A percentile compares a stretch with the other conserved stretches of the same genome.
These are phyloP conservation scores for Notocelia uddmanniana DNA, from an alignment of 2,888 invertebrate species.

Conservation along the genomic window DNA sequence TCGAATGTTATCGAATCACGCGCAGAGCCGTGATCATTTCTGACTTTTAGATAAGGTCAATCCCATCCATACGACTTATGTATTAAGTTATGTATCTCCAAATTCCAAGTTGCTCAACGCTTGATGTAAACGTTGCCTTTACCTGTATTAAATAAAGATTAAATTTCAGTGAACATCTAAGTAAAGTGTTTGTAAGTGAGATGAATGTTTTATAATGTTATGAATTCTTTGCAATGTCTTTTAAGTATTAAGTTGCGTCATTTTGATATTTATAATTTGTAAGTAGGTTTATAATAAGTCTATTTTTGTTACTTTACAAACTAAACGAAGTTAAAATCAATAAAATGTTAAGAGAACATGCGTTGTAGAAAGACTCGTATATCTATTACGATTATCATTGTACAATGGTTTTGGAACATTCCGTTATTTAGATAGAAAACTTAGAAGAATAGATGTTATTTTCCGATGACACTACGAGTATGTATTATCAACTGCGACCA, in stretches of 20 bases:
- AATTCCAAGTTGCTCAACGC: conserved; percentile 4
- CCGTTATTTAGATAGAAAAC: background rate
- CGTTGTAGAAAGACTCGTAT: no score
- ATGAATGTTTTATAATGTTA: conserved; percentile 3
- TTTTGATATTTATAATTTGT: background rate
- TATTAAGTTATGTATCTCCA: background rate
- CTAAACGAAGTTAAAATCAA: background rate
- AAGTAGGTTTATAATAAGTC: background rate
- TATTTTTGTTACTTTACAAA: background rate
- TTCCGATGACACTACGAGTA: background rate
- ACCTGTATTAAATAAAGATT: background rate
- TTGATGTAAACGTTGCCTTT: conserved; percentile 3
- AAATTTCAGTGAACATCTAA: background rate
- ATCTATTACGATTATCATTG: background rate
- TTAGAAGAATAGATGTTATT: background rate
- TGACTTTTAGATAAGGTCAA: conserved; percentile 28
- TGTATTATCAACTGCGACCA: background rate
- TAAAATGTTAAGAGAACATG: background rate
- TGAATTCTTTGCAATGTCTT: background rate
- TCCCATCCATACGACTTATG: background rate
- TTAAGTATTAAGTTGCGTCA: background rate
- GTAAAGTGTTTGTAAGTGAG: background rate
- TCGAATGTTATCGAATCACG: conserved; percentile 34
- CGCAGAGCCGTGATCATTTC: conserved; percentile 18
- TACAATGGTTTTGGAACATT: background rate